Evolutionary conservation across 2,797 vertebrate genomes (phyloP).

Genomic region (Simalia tracyae): DNA sequence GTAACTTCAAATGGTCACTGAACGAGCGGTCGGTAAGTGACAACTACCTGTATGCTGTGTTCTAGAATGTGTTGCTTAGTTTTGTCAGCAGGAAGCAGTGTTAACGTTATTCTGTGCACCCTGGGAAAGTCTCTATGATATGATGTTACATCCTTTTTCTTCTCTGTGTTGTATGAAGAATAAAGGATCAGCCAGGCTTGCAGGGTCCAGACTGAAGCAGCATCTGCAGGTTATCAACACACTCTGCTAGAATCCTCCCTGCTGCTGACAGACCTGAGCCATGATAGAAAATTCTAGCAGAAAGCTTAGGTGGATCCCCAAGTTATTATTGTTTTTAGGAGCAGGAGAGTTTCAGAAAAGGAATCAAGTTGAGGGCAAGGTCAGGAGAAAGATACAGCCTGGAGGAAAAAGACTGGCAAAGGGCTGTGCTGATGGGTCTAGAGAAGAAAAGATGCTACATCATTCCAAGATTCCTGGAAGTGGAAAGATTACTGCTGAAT

Average conservation of each 20-base stretch:
- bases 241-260: neutral
- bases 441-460: neutral
- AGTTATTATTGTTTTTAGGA: neutral
- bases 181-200: neutral
- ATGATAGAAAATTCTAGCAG: neutral
- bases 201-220: neutral
- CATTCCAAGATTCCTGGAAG: neutral
- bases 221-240: neutral
- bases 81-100: too few species aligned
- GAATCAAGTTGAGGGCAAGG: neutral
- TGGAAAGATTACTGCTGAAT: neutral
- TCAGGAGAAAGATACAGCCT: neutral
- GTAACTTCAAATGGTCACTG: too few species aligned
- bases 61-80: too few species aligned
- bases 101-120: too few species aligned
- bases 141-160: neutral
- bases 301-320: neutral
- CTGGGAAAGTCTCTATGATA: neutral
- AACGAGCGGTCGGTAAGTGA: too few species aligned
- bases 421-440: constrained; percentile 3
- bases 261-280: neutral
- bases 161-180: neutral
- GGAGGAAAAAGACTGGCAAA: neutral
- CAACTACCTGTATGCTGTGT: too few species aligned
- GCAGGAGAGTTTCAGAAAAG: constrained; percentile 38